Evolutionary conservation across 2,888 invertebrate species (phyloP).

Genomic region (Petrophora chlorosata): DNA sequence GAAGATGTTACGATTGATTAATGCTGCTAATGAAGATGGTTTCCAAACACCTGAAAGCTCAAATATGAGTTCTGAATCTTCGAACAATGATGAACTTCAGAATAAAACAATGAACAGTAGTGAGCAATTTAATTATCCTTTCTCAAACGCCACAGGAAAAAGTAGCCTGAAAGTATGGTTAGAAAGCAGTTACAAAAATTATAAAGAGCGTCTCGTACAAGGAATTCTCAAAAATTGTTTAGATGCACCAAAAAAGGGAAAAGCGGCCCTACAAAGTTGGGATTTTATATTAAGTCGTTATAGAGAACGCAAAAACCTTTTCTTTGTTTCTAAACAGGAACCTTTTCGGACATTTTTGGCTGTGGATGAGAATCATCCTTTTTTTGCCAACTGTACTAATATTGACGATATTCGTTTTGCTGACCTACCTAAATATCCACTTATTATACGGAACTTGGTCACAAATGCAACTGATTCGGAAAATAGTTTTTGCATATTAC

Average conservation of each 20-base stretch:
- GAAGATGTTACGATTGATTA: constrained; percentile 42
- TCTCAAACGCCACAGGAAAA: constrained; percentile 36
- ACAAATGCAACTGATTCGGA: constrained; percentile 59
- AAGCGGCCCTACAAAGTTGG: constrained; percentile 64
- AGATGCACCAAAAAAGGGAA: constrained; percentile 58
- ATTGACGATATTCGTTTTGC: constrained; percentile 63
- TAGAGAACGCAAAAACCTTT: constrained; percentile 63
- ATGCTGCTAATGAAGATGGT: constrained; percentile 1
- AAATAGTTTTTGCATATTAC: constrained; percentile 70
- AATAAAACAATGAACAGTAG: neutral
- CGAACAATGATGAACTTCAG: neutral
- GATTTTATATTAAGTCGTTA: constrained; percentile 68
- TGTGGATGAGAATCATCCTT: constrained; percentile 49
- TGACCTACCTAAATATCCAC: constrained; percentile 65
- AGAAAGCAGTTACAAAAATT: constrained; percentile 62
- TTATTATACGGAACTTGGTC: constrained; percentile 66
- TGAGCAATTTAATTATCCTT: constrained; percentile 13
- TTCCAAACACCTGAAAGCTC: neutral
- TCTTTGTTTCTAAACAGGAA: constrained; percentile 57
- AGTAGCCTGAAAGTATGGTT: constrained; percentile 63
- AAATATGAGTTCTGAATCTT: neutral
- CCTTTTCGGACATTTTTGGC: constrained; percentile 71
- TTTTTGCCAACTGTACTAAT: constrained; percentile 64
- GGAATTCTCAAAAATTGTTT: constrained; percentile 53
- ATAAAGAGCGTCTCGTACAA: constrained; percentile 51